phyloP scores from a whole-genome alignment of 2,888 invertebrate genomes.

The Caenorhabditis imperialis region DNA sequence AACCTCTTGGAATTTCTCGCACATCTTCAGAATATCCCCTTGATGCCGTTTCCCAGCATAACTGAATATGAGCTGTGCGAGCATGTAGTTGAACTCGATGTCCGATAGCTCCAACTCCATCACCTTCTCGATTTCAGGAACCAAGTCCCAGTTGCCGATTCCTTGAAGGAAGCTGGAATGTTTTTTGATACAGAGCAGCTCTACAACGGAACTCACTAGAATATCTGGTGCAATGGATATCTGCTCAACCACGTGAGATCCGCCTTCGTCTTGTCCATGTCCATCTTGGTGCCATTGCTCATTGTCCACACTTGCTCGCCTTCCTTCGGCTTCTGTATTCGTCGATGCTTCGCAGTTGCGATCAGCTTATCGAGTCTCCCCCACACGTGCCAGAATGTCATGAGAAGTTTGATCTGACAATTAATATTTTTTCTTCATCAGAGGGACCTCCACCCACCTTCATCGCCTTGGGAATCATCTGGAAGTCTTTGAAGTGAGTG shows the following conservation, averaged over 20 bases:
- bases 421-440: not conserved
- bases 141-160: not conserved
- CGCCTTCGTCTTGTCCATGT: constrained; percentile 15
- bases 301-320: not conserved
- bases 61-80: constrained; percentile 4
- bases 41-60: constrained; percentile 14
- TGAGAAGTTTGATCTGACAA: constrained; percentile 25
- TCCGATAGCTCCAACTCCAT: constrained; percentile 15
- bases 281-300: constrained; percentile 10
- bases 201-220: constrained; percentile 13
- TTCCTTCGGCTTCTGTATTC: constrained; percentile 3
- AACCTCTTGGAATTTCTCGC: constrained; percentile 5
- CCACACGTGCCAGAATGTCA: constrained; percentile 32
- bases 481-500: constrained; percentile 33
- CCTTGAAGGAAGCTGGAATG: constrained; percentile 3
- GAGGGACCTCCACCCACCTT: constrained; percentile 11
- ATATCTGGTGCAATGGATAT: constrained; percentile 7
- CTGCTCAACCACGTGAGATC: constrained; percentile 33
- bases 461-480: constrained; percentile 1
- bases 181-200: constrained; percentile 29
- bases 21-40: constrained; percentile 23
- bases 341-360: constrained; percentile 19
- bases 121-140: constrained; percentile 17
- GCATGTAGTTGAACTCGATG: constrained; percentile 20
- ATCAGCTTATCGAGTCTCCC: constrained; percentile 22